phyloP scores from a whole-genome alignment of 2,888 invertebrate genomes.

The Congeria kusceri region DNA sequence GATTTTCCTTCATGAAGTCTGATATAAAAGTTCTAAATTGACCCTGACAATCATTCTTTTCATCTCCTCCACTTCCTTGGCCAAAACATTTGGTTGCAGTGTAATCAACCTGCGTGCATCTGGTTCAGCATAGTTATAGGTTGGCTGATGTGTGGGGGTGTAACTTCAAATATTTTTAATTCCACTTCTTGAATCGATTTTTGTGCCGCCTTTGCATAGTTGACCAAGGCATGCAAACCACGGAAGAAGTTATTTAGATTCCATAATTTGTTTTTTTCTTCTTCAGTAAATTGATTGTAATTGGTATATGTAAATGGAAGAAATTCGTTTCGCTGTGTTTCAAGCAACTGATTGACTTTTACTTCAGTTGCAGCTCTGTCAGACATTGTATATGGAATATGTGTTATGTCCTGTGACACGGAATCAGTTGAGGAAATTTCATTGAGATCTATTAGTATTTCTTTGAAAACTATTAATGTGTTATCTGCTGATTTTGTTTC shows the following conservation, averaged over 20 bases:
- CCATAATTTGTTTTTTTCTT: conserved; percentile 21
- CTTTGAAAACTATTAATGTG: conserved; percentile 42
- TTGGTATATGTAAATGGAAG: conserved; percentile 33
- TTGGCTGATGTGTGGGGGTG: too few species aligned
- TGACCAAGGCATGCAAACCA: conserved; percentile 45
- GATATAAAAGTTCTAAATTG: conserved; percentile 20
- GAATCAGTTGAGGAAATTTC: not conserved
- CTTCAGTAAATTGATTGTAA: conserved; percentile 24
- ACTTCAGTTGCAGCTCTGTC: conserved; percentile 47
- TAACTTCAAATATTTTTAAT: conserved; percentile 14
- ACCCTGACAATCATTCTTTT: conserved; percentile 41
- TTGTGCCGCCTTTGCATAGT: conserved; percentile 40
- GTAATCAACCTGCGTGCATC: conserved; percentile 34
- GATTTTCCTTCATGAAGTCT: conserved; percentile 14
- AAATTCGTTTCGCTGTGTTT: conserved; percentile 32
- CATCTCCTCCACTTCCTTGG: conserved; percentile 31
- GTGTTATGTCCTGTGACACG: conserved; percentile 30
- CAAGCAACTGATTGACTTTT: conserved; percentile 36
- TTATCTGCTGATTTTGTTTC: conserved; percentile 36
- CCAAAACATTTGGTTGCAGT: conserved; percentile 43
- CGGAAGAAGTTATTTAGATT: conserved; percentile 42
- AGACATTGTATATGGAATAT: too few species aligned
- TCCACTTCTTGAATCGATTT: conserved; percentile 32
- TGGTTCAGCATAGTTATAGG: too few species aligned
- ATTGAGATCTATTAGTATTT: conserved; percentile 37